Percentiles rank a stretch among this genome's conserved stretches.
Conservation (phyloP, 2,888 invertebrate species). For the Bellardia pandia region DNA sequence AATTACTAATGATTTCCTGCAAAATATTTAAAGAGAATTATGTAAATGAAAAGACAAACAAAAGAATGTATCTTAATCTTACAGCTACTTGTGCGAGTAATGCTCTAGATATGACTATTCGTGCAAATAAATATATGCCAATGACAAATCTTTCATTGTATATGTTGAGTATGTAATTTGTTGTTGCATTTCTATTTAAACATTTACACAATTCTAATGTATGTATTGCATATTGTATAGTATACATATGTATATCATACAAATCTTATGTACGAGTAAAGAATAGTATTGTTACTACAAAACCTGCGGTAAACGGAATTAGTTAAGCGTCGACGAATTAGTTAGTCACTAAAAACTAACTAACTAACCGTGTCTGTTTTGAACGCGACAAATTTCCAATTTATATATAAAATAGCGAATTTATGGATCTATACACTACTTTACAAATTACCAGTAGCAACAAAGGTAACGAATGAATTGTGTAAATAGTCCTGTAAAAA, state of each 20-base stretch:
- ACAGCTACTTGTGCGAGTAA: background rate
- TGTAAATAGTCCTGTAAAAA: background rate
- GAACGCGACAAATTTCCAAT: no score
- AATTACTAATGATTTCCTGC: conserved; percentile 2
- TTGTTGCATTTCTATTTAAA: conserved; percentile 45
- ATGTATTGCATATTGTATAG: background rate
- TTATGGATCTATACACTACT: no score
- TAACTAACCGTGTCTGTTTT: no score
- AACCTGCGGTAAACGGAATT: no score
- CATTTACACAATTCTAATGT: conserved; percentile 37
- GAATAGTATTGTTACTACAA: no score
- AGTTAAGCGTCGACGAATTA: no score
- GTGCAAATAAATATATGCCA: conserved; percentile 31
- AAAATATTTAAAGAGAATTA: background rate
- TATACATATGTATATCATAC: background rate
- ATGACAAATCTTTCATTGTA: conserved; percentile 23
- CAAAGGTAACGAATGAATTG: background rate
- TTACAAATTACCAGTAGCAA: no score
- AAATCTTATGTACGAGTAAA: background rate
- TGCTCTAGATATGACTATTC: conserved; percentile 5
- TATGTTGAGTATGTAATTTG: background rate
- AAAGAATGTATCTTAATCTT: background rate
- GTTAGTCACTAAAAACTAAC: background rate
- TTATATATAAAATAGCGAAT: no score
- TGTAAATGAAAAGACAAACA: background rate